Evolutionary conservation across 37 sponge, comb jelly and placozoan genomes (phyloP), one percentile per base, ranked within the genome.

Genomic region (Theonella swinhoei): DNA sequence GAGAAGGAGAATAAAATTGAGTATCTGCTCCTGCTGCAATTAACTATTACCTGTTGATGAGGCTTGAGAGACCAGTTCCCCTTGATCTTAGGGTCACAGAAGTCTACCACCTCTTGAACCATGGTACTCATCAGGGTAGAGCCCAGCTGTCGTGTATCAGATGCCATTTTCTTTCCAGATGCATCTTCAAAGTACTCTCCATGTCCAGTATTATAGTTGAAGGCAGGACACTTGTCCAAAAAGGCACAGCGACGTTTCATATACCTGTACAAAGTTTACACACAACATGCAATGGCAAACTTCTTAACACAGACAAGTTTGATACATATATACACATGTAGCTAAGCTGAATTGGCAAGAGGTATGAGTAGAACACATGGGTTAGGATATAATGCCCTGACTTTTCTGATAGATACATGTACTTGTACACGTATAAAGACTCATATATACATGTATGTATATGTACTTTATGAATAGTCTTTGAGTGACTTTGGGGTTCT

Each of bases 61-160:
- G 85, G 74, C 36, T 90, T 81, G 36, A 73, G 24, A 2, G 80
- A 75, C 89, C 89, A 95, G 68, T 95, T 70, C 64, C 81, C 80
- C 63, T 82, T 84, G 67, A 87, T 85, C n/a, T 47, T 67, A 29
- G 93, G 87, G 38, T 91, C 75, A 80, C 93, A 95, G 67, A 95
- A 88, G 38, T 87, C 76, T 17, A 42, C 62, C 29, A 92, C 93
- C 47, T 95, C 96, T 43, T 75, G 80, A 39, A 95, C 76, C 96
- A 95, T 95, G 26, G 91, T 85, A 30, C 28, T 35, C 91, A 95
- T 83, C 61, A 95, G 80, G 58, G 88, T 90, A 19, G 93, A 92
- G 4, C 96, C 96, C 38, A 95, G 90, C 42, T 87, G 47, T 8
- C 42, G 43, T 0, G 96, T 95, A 47, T 92, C 70, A 14, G 83